phyloP scores from a whole-genome alignment of 2,797 vertebrate species.

The Diplodus puntazzo region DNA sequence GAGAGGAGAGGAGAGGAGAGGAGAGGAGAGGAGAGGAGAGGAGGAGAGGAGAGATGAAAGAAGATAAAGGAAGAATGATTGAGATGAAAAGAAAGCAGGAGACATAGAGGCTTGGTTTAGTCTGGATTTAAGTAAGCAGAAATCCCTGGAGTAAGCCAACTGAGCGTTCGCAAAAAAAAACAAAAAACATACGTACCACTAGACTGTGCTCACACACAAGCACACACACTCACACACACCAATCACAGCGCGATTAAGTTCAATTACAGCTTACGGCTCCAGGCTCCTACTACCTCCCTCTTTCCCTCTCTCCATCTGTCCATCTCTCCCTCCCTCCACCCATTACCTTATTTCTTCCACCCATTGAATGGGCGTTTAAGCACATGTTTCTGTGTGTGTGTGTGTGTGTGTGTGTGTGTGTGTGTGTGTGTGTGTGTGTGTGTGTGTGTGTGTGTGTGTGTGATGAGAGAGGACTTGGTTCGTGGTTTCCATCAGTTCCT shows the following conservation, averaged over 20 bases:
- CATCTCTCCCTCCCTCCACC: constrained; percentile 62
- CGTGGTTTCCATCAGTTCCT: constrained; percentile 79
- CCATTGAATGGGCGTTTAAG: constrained; percentile 62
- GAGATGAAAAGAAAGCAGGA: constrained; percentile 34
- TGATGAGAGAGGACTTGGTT: constrained; percentile 64
- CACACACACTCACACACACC: constrained; percentile 43
- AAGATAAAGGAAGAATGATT: background rate
- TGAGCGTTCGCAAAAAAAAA: constrained; percentile 40
- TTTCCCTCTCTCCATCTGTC: constrained; percentile 50
- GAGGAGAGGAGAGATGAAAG: background rate
- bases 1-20: background rate
- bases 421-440: constrained; percentile 44
- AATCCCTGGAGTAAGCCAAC: constrained; percentile 53
- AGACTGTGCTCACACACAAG: constrained; percentile 22
- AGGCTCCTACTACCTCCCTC: constrained; percentile 67
- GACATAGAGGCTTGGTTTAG: constrained; percentile 62
- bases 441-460: constrained; percentile 40
- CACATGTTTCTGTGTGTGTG: constrained; percentile 48
- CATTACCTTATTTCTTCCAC: constrained; percentile 79
- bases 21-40: no score
- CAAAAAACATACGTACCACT: constrained; percentile 29
- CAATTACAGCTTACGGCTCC: constrained; percentile 79
- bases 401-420: constrained; percentile 37
- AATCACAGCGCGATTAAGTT: constrained; percentile 77
- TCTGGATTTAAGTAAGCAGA: constrained; percentile 74